phyloP scores from a whole-genome alignment of 2,888 invertebrate species.

The Nomada lathburiana region DNA sequence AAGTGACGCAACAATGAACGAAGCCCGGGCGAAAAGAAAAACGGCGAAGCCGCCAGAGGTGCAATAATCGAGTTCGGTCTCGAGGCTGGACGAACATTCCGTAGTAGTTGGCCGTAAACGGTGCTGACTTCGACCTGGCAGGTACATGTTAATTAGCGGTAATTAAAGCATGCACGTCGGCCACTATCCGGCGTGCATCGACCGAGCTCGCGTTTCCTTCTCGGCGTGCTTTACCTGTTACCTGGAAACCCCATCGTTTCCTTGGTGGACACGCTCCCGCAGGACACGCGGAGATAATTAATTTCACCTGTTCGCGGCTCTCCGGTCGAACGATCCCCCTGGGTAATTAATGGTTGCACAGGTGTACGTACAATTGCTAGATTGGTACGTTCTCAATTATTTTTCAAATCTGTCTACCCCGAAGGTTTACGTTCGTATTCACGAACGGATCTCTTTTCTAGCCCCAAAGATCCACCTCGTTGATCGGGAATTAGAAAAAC shows the following conservation, averaged over 20 bases:
- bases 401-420: no score
- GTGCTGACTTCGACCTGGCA: constrained; percentile 56
- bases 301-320: constrained; percentile 73
- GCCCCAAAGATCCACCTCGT: neutral
- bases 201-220: constrained; percentile 29
- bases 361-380: neutral
- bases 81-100: constrained; percentile 51
- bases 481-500: neutral
- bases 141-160: constrained; percentile 71
- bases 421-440: no score
- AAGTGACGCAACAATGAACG: constrained; percentile 11
- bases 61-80: constrained; percentile 50
- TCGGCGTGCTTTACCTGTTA: constrained; percentile 47
- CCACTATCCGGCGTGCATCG: constrained; percentile 46
- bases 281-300: constrained; percentile 68
- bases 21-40: constrained; percentile 1
- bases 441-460: no score
- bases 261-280: constrained; percentile 39
- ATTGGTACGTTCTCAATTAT: no score
- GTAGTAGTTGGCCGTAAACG: constrained; percentile 52
- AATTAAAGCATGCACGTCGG: constrained; percentile 64
- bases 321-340: constrained; percentile 63
- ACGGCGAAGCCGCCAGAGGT: constrained; percentile 23
- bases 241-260: constrained; percentile 46
- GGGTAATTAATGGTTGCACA: constrained; percentile 49